Evolutionary conservation across 2,113 vertebrate genomes (phyloP), one percentile per base, ranked within the genome.

Genomic region (Synodontis membranacea): DNA sequence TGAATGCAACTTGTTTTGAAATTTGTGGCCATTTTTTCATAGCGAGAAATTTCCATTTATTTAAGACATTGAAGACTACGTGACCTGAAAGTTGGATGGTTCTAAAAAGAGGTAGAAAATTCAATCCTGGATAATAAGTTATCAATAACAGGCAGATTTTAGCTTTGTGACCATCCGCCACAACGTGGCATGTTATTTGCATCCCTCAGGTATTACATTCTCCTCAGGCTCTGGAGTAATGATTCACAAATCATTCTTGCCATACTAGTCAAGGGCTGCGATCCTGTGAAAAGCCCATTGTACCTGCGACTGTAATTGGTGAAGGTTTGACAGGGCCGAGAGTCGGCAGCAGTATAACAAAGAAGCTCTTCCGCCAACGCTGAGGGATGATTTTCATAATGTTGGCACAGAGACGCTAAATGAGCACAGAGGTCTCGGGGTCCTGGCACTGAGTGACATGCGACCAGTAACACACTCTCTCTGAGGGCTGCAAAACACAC

Each of bases 351-450:
- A 95, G 94, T 96, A 97, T 97, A 98, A 99, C 97, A 99, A 98
- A 99, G 97, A 97, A 95, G 94, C 95, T 95, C 96, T 96, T 95
- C 96, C 96, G 96, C 94, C 96, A 96, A 95, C 96, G 95, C 97
- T 96, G 98, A 98, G 97, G 97, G 96, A 97, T 96, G 96, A 99
- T 99, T 98, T 99, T 99, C 97, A 98, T 98, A 99, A 99, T 98
- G 97, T 95, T 96, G 94, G 95, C 95, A 96, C 94, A 93, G 95
- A 96, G 95, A 96, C 93, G 94, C 95, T 96, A 99, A 99, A 99
- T 98, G 97, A 99, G 97, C 95, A 90, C 88, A 89, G 95, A 96
- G 97, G 97, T 97, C 96, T 96, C 94, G 94, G 96, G 97, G 97
- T 97, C 96, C 95, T 96, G 93, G 93, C 96, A 97, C 96, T 97